phyloP scores from a whole-genome alignment of 2,113 vertebrate species.

The Desmodus rotundus region DNA sequence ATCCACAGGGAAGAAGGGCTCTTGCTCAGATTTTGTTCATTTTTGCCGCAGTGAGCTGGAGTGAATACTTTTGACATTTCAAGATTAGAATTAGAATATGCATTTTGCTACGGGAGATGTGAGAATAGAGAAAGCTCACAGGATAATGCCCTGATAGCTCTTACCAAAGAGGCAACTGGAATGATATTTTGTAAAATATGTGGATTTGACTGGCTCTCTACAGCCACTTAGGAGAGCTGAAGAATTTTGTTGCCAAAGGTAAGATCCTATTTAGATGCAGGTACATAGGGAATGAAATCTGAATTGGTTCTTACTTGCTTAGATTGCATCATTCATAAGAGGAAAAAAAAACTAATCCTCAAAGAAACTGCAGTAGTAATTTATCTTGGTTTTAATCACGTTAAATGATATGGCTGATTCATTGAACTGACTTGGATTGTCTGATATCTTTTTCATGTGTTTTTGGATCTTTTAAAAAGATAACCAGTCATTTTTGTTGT shows the following conservation, averaged over 20 bases:
- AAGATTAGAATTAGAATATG: not conserved
- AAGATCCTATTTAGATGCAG: not conserved
- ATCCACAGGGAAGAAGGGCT: not conserved
- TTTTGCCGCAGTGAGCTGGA: not conserved
- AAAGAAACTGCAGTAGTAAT: constrained; percentile 6
- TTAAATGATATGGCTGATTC: not conserved
- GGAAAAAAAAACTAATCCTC: constrained; percentile 6
- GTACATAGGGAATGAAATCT: not conserved
- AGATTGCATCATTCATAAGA: not conserved
- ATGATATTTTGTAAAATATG: not conserved
- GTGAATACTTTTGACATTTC: not conserved
- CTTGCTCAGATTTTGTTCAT: not conserved
- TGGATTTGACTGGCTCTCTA: not conserved
- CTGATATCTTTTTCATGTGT: not conserved
- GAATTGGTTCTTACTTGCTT: not conserved
- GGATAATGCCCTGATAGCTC: not conserved
- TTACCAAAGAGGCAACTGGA: not conserved
- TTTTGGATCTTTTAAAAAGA: constrained; percentile 7
- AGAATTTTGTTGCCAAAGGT: constrained; percentile 1
- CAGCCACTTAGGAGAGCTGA: not conserved
- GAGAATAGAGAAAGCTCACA: not conserved
- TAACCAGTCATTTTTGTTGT: not conserved
- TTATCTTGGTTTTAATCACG: constrained; percentile 24
- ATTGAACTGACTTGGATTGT: not conserved
- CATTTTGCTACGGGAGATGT: not conserved